A percentile compares a stretch with the other conserved stretches of the same genome.
Conservation (phyloP, 2,113 vertebrate genomes). For the Taurulus bubalis region DNA sequence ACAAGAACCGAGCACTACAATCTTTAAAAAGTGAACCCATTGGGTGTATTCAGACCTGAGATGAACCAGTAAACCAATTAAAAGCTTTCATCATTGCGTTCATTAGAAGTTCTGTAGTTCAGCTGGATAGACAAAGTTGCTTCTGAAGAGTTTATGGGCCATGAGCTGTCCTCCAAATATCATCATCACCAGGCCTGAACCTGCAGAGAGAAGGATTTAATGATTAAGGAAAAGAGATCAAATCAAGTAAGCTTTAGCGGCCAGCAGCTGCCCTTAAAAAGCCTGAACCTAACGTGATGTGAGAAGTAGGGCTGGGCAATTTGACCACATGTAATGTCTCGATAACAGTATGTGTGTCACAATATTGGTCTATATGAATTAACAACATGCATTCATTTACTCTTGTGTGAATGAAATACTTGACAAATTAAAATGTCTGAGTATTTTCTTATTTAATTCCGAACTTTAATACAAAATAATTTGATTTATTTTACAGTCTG, state of each 20-base stretch:
- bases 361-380: background rate
- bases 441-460: background rate
- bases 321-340: too few relatives aligned
- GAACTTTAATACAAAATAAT: background rate
- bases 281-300: background rate
- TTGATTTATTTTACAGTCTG: background rate
- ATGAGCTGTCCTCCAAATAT: slow-evolving; percentile 89
- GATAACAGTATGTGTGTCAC: background rate
- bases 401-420: background rate
- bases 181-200: slow-evolving; percentile 90
- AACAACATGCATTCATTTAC: background rate
- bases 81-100: slow-evolving; percentile 46
- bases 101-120: slow-evolving; percentile 90
- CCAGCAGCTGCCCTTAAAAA: background rate
- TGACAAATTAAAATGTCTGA: too few relatives aligned
- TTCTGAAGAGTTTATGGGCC: slow-evolving; percentile 90
- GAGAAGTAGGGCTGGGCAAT: background rate
- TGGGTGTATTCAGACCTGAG: slow-evolving; percentile 14
- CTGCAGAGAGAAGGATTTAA: slow-evolving; percentile 73
- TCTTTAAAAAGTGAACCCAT: slow-evolving; percentile 6
- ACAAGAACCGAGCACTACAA: background rate
- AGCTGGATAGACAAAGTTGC: slow-evolving; percentile 89
- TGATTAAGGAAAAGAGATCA: slow-evolving; percentile 15
- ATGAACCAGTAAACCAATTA: slow-evolving; percentile 53
- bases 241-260: background rate